Evolutionary conservation across 2,113 vertebrate species (phyloP), one percentile per base, ranked within the genome.

Genomic region (Ciconia stormi): DNA sequence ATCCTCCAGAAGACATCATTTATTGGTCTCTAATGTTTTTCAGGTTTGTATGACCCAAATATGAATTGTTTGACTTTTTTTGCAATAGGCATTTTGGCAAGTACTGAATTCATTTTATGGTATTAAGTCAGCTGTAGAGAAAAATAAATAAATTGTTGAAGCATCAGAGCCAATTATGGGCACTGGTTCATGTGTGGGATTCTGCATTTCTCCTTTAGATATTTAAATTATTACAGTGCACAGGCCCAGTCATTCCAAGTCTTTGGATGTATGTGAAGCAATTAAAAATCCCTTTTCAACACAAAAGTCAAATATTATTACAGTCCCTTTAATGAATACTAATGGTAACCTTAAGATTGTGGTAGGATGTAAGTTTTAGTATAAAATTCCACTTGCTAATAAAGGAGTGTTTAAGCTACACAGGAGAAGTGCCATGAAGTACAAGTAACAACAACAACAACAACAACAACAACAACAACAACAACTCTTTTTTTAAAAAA

Each of bases 131-230:
- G 91, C 93, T 96, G 87, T 95, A 95, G 93, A 93, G 96, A 95
- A 96, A 97, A 97, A 95, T 91, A 97, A 96, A 95, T 94, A 95
- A 95, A 96, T 92, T 91, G 93, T 85, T 96, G 91, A 95, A 90
- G 78, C 96, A 81, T 94, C 85, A 74, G 87, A 94, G 93, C 91
- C 94, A 97, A 59, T 97, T 96, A 86, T 56, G 95, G 95, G 95
- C 95, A 97, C 82, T 96, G 91, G 82, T 93, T 97, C 96, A 95
- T 97, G 59, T 93, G 73, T 66, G 96, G 84, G 78, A 94, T 95
- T 95, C 87, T 70, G 74, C 55, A 70, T 86, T 93, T 91, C 63
- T 95, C 74, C 84, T 93, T 96, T 94, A 94, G 93, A 95, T 92
- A 94, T 97, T 97, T 94, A 96, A 97, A 95, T 96, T 0, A 82